Evolutionary conservation across 2,113 vertebrate species (phyloP), one percentile per base, ranked within the genome.

Genomic region (Lamprotornis superbus): DNA sequence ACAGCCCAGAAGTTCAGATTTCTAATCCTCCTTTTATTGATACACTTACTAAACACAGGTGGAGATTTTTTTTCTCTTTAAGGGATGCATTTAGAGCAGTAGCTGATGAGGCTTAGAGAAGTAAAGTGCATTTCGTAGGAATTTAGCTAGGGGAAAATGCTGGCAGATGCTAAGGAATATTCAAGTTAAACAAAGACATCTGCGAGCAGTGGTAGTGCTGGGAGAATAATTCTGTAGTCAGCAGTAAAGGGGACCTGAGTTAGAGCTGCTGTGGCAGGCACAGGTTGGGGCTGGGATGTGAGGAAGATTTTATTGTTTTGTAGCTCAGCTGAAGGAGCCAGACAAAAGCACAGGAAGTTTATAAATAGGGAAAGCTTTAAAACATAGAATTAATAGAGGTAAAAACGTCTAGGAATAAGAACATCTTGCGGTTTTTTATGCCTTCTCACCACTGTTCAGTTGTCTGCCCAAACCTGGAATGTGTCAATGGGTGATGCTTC

Each of bases 161-260:
- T 70, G 71, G 52, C 94, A 94, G 92, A 85, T 83, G 76, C 60
- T 76, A 76, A 87, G 40, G 69, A 83, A 84, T 57, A 89, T n/a
- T 87, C 28, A 87, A 78, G 77, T 91, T 93, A 87, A 93, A 83
- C 78, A 93, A 93, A 95, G 87, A 93, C 85, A 90, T 93, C 71
- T 83, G 75, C 8, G 14, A 93, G 50, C 63, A 86, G 59, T 21
- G 35, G 35, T 42, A 70, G 63, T 47, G 20, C 67, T 88, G 60
- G 15, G 40, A 88, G 47, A 63, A 39, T 57, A 94, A 56, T 70
- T 85, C 94, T 55, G 35, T 30, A 90, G 63, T 85, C 79, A 86
- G 67, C 44, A 83, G 57, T 47, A 56, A 76, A 94, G 55, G 21
- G 76, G 37, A 55, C 21, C 65, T 61, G 60, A 80, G 47, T 50